Base-by-base conservation (phyloP, 1,140 invertebrate species). In the Aleiodes sp. region DNA sequence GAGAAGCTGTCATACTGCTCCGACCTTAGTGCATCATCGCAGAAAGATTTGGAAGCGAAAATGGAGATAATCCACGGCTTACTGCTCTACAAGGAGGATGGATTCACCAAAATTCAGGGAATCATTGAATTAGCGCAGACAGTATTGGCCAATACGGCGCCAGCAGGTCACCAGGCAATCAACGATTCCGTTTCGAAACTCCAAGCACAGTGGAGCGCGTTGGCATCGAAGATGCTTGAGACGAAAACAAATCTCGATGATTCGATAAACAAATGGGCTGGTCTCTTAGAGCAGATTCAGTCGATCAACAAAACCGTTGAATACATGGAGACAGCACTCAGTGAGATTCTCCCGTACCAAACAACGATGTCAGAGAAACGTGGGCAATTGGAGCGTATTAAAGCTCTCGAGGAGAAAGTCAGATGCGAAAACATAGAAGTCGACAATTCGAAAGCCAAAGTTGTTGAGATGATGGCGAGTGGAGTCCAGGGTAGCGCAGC, bases 391-490 rank as follows among this genome's bases (percentile, higher is more conserved):
- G 95, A 96, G 80, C 90, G 92, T 73, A 90, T 96, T 9, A 96
- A 96, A 82, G 90, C 89, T 68, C 87, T 96, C 0, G 94, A 96
- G 82, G 94, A 98, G 80, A 97, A 95, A 84, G 91, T 96, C 2
- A 88, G 93, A 4, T 94, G 94, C 80, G 96, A 98, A 78, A 95
- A 96, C 75, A 93, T 96, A 72, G 96, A 98, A 80, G 95, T 98
- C 2, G 96, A 98, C 73, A 92, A 91, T 65, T 82, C 98, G 21
- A 96, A 95, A 85, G 86, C 90, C 10, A 95, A 96, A 82, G 93
- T 95, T 3, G 88, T 90, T n/a, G 95, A 96, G 87, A 94, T 98
- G 91, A 87, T 96, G 31, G 91, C 92, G 28, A 93, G 91, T 81
- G 92, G 94, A 19, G 92, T 96, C 80, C 92, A 95, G 87, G 92